phyloP scores from a whole-genome alignment of 2,113 vertebrate genomes.

The Sakesphorus luctuosus region DNA sequence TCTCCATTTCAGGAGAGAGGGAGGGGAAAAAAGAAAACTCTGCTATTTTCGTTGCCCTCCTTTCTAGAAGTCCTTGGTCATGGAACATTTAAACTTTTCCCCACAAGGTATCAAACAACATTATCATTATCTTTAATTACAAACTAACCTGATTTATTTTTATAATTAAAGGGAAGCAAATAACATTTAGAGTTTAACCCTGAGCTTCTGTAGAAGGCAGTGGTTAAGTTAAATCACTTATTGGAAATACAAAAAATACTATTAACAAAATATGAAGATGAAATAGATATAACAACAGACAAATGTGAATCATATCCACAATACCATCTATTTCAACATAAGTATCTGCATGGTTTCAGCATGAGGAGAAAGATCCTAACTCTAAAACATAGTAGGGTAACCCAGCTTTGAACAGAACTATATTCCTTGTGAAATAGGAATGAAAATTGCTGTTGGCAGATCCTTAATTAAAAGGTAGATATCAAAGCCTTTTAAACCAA shows the following conservation, averaged over 20 bases:
- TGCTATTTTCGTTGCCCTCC: neutral
- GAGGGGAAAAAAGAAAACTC: neutral
- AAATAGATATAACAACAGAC: neutral
- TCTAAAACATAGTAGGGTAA: neutral
- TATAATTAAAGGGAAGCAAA: slow-evolving; percentile 61
- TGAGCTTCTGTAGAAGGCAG: slow-evolving; percentile 11
- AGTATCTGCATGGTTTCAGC: neutral
- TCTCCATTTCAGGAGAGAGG: neutral
- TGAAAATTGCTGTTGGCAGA: slow-evolving; percentile 40
- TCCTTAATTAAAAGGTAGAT: slow-evolving; percentile 53
- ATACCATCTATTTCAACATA: neutral
- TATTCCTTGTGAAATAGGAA: slow-evolving; percentile 24
- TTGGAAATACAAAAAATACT: slow-evolving; percentile 26
- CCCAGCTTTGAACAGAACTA: neutral
- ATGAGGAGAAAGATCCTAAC: neutral
- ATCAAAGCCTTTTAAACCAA: slow-evolving; percentile 38
- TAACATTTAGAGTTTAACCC: slow-evolving; percentile 27
- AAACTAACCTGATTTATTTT: slow-evolving; percentile 23
- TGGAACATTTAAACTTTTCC: slow-evolving; percentile 44
- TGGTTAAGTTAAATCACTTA: slow-evolving; percentile 40
- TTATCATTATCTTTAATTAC: slow-evolving; percentile 70
- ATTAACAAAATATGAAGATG: neutral
- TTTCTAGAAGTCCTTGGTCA: neutral
- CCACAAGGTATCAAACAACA: slow-evolving; percentile 52
- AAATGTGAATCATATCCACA: neutral